A percentile compares a stretch with the other conserved stretches of the same genome.
phyloP scores from a whole-genome alignment of 2,113 vertebrate species.

The Scalopus aquaticus region DNA sequence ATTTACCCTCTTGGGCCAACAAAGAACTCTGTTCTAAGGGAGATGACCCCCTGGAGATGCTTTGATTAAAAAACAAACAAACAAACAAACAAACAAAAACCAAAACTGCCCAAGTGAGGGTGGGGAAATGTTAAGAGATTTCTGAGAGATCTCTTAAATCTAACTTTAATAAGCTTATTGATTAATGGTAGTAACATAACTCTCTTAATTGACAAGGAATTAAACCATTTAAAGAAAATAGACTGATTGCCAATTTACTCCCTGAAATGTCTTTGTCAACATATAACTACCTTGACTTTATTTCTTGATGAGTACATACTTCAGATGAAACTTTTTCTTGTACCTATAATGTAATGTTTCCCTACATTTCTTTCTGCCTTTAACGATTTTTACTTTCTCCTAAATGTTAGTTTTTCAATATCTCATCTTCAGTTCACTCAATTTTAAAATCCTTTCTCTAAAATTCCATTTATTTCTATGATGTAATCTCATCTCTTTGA shows the following conservation, averaged over 20 bases:
- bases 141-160: neutral
- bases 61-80: neutral
- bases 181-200: neutral
- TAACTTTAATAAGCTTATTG: neutral
- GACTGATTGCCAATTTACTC: neutral
- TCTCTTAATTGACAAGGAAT: neutral
- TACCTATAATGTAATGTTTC: neutral
- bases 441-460: neutral
- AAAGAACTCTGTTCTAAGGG: neutral
- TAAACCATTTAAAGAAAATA: neutral
- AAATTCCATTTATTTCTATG: neutral
- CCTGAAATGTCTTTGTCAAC: neutral
- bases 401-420: neutral
- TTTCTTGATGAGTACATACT: neutral
- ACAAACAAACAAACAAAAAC: neutral
- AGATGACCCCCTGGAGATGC: rapidly evolving
- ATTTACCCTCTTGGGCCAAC: rapidly evolving
- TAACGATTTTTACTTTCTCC: neutral
- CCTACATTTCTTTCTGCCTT: neutral
- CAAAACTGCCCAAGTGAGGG: no score
- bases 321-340: neutral
- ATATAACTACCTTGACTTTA: neutral
- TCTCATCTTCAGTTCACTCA: neutral
- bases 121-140: neutral
- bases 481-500: neutral